Base-by-base conservation (phyloP, 2,888 invertebrate species). In the Phasia obesa region DNA sequence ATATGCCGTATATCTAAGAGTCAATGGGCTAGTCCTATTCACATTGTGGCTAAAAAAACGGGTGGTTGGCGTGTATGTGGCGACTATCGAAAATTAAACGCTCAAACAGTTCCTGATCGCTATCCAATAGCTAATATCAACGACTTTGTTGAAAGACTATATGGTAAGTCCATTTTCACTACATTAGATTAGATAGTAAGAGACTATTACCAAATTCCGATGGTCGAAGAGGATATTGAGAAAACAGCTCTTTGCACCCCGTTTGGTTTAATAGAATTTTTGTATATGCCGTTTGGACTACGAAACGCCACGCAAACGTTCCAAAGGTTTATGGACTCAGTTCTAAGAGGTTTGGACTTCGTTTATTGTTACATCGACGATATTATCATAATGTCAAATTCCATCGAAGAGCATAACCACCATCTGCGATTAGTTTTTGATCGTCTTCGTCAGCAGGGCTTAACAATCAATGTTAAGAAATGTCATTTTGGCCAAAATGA, bases 151-250 rank as follows among this genome's bases (percentile, higher is more conserved):
- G 67, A 79, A 17, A 69, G 73, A 21, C 51, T 86, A 9, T 13
- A 83, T 27, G 80, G 84, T 21, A 84, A 81, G 38, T 35, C 57
- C 4, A 62, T 84, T 17, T 84, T 85, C 53, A 81, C 85, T 1
- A 85, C 84, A 2, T 27, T 85, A 11, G 77, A 85, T 23, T 42
- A n/a, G n/a, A n/a, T 80, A 2, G 51, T 62, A 4, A 76, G 75
- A 7, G 83, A 79, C 11, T 84, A 85, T 19, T 81, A 85, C 19
- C 82, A 81, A 31, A 84, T 84, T 15, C 80, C 84, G 0, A 76
- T 86, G 23, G 80, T 67, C 4, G 57, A 71, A 1, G 57, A 65
- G 6, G 85, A 84, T 19, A 81, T 86, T 17, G 27, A 62, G 0
- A 65, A 81, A 71, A 84, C 62, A n/a, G 62, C 62, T n/a, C 11